Evolutionary conservation across 2,113 vertebrate species (phyloP), one percentile per base, ranked within the genome.

Genomic region (Phasianus colchicus): DNA sequence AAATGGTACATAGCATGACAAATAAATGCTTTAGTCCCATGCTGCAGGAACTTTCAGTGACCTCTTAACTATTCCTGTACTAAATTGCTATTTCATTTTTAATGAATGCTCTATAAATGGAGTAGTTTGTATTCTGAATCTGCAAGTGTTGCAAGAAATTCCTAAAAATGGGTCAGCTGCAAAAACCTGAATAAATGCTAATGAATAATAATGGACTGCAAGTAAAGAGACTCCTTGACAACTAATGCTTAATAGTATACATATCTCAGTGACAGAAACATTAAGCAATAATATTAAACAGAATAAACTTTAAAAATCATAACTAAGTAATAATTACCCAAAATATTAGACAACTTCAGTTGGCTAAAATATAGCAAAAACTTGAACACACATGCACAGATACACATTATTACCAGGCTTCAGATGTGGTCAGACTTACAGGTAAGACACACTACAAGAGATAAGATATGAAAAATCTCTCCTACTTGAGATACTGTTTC

Each of bases 61-160:
- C 88, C 50, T 92, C 75, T 94, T 89, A 92, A 80, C 55, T 92
- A 70, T 45, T 76, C 73, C 42, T 87, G 29, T 48, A 48, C 30
- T 57, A 88, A 87, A 79, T 73, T 84, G 30, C 50, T 82, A n/a
- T 69, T 94, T 86, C 36, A 85, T 88, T 96, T 95, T 95, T 96
- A 96, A 96, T 93, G 78, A 87, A 32, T 5, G 1, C 75, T 95
- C 92, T 94, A 91, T 89, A 90, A 83, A 66, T 34, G 43, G 38
- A 70, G 25, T 29, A 69, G 55, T 29, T 89, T 92, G 72, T 29
- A 88, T 83, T 69, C 43, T 72, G 65, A 95, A 95, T 58, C 83
- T 95, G 92, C 72, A 78, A 91, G 79, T 52, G 40, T 34, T 74
- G 85, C 82, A 92, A 92, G 91, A 92, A 81, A 42, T n/a, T 75